Evolutionary conservation across 1,140 invertebrate species (phyloP).

Genomic region (Paraescarpia echinospica): DNA sequence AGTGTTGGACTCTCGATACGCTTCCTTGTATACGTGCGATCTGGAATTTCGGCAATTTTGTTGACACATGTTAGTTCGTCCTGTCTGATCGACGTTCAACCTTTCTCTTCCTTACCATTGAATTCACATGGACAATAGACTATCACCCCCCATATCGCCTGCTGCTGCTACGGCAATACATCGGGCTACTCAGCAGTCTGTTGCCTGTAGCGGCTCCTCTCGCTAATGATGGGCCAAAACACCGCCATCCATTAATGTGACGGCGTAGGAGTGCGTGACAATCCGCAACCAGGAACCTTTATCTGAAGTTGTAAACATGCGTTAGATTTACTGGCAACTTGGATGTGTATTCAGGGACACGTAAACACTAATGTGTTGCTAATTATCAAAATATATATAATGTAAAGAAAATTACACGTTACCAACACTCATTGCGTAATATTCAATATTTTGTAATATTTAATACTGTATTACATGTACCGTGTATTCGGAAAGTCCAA

Average conservation of each 20-base stretch:
- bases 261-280: background rate
- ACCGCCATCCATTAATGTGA: background rate
- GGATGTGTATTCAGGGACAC: background rate
- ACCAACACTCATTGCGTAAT: no score
- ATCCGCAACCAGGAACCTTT: background rate
- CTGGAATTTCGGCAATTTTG: no score
- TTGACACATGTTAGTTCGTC: no score
- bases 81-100: no score
- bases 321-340: background rate
- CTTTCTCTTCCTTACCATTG: no score
- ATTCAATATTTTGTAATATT: no score
- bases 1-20: no score
- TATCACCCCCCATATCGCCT: background rate
- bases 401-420: no score
- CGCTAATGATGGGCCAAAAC: background rate
- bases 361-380: background rate
- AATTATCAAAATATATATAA: background rate
- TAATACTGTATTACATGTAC: no score
- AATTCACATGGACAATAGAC: no score
- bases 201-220: background rate
- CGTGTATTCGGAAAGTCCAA: no score
- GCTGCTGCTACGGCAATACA: background rate
- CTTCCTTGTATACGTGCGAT: no score
- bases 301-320: background rate
- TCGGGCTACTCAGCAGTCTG: background rate